phyloP scores from a whole-genome alignment of 2,797 vertebrate species.

The Acipenser oxyrinchus region DNA sequence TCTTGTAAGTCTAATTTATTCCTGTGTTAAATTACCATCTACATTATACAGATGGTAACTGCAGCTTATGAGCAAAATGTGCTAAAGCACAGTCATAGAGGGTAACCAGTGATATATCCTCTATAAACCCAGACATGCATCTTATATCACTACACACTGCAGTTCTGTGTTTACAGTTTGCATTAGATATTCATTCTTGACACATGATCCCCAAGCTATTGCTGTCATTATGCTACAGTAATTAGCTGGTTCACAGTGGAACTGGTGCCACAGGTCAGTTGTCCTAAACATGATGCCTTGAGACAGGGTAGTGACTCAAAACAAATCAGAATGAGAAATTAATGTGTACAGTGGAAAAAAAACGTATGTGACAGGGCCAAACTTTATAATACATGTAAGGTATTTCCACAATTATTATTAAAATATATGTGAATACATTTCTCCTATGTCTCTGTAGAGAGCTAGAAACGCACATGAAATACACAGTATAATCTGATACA shows the following conservation, averaged over 20 bases:
- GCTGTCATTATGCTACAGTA: neutral
- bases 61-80: conserved; percentile 4
- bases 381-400: too few species aligned
- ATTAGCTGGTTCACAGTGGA: neutral
- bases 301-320: too few species aligned
- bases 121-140: conserved; percentile 12
- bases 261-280: too few species aligned
- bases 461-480: too few species aligned
- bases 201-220: neutral
- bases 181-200: neutral
- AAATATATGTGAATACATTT: too few species aligned
- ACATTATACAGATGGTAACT: conserved; percentile 17
- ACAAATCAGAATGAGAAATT: too few species aligned
- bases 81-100: conserved; percentile 15
- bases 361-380: too few species aligned
- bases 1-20: conserved; percentile 23
- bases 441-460: too few species aligned
- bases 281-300: too few species aligned
- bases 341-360: too few species aligned
- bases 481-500: too few species aligned
- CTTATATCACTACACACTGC: neutral
- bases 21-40: conserved; percentile 15
- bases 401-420: too few species aligned
- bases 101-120: neutral
- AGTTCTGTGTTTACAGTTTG: conserved; percentile 6